Base-by-base conservation (phyloP, 2,888 invertebrate species). In the Philaethria dido region DNA sequence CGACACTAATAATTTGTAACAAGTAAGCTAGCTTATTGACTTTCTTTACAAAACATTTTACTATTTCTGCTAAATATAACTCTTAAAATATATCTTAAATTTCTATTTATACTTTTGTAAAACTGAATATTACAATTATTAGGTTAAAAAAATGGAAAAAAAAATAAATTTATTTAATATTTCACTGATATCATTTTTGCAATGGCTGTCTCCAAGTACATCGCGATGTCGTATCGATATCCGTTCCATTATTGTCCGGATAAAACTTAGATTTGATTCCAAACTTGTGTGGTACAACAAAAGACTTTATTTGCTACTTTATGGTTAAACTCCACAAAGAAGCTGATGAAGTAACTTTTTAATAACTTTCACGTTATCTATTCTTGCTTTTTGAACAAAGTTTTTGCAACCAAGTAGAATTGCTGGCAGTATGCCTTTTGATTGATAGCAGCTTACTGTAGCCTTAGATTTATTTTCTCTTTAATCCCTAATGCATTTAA, bases 251-350 rank as follows among this genome's bases (percentile, higher is more conserved):
- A 89, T 87, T 82, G 86, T 81, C 73, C 77, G 83, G 86, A 86
- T 88, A 84, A 88, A 92, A 92, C 83, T 92, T 92, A 88, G 89
- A 92, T 92, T 89, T 83, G 88, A 88, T 90, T 86, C 82, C 79
- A 78, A 82, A 83, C 82, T 89, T 88, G 77, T 78, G 84, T 81
- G 79, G 80, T 80, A 77, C 68, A 75, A 86, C 83, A 87, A 87
- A 87, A 80, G 80, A 84, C 78, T 84, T 83, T 75, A 84, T 84
- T 84, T 80, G 78, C 77, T 85, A 84, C 81, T 85, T 84, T 81
- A 78, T 75, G 72, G 72, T 79, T 78, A 72, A 77, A 81, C 77
- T 81, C 78, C 71, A 70, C 75, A 71, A 70, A 73, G 69, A 72
- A 75, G 73, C 73, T 74, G 76, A 74, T 74, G 73, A 74, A 76